These are phyloP conservation scores for Gorilla gorilla DNA, from an alignment of 2,113 vertebrate genomes.

Conservation along the genomic window DNA sequence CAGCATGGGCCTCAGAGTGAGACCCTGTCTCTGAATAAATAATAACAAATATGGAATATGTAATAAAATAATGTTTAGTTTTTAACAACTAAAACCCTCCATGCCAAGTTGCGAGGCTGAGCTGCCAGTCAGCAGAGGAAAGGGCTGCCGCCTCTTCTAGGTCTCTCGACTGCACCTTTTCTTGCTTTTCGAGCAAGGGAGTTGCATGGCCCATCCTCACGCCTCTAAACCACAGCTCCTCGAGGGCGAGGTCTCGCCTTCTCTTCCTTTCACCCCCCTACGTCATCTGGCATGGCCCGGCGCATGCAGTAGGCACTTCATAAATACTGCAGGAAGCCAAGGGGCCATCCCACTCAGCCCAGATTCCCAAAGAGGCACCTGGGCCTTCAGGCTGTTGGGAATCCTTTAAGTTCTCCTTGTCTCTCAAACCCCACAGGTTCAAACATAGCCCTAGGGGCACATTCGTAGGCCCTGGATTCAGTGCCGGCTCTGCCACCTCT, in stretches of 20 bases:
- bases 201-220: too few species aligned
- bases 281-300: background rate
- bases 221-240: background rate
- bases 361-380: background rate
- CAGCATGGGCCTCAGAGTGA: too few species aligned
- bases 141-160: background rate
- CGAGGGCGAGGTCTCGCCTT: background rate
- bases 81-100: background rate
- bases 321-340: background rate
- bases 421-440: background rate
- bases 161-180: background rate
- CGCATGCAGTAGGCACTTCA: background rate
- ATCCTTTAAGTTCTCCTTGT: background rate
- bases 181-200: too few species aligned
- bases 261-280: background rate
- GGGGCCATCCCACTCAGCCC: background rate
- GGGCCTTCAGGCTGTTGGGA: background rate
- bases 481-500: background rate
- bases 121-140: background rate
- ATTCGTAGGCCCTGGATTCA: background rate
- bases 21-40: too few species aligned
- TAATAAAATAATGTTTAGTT: background rate
- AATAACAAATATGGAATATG: background rate
- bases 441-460: background rate
- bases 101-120: background rate